Evolutionary conservation across 2,113 vertebrate species (phyloP), one percentile per base, ranked within the genome.

Genomic region (Sander vitreus): DNA sequence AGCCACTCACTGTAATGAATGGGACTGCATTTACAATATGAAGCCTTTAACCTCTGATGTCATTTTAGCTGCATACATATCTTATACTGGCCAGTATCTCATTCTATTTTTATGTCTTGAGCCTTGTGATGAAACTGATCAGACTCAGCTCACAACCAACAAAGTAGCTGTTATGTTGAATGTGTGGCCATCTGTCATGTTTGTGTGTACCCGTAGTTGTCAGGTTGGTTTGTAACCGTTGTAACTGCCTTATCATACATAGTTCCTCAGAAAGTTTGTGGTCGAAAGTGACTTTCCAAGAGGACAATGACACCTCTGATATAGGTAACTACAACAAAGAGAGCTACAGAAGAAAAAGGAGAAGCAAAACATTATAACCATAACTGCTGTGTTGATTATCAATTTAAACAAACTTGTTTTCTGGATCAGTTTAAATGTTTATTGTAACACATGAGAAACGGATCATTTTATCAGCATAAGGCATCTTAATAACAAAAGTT

Each of bases 241-340:
- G n/a, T n/a, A 73, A 87, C 76, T 15, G 55, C 74, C 81, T 86
- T 86, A 85, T 86, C 76, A 33, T 54, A 83, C 76, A 33, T 54
- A 83, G 76, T 92, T 93, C 85, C 92, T 73, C 84, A 78, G 74
- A 90, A 72, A 53, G 68, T 83, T 63, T 92, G 91, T 71, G 90
- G 88, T 84, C 19, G n/a, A 64, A 65, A 78, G 50, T 74, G 71
- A 80, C 43, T 67, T 53, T 74, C 45, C 45, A 70, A 23, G 10
- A 57, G 47, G 59, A 72, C 79, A 82, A 74, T 72, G 62, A 60
- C 51, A 70, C 51, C 57, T 60, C 3, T 60, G 4, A 0, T 18
- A 2, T 0, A 21, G 15, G 10, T 65, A 36, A 76, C 8, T 2
- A 13, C 10, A 21, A 63, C 16, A 84, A 72, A 77, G 18, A 76